phyloP scores from a whole-genome alignment of 2,797 vertebrate genomes.

The Oreonectes daqikongensis region DNA sequence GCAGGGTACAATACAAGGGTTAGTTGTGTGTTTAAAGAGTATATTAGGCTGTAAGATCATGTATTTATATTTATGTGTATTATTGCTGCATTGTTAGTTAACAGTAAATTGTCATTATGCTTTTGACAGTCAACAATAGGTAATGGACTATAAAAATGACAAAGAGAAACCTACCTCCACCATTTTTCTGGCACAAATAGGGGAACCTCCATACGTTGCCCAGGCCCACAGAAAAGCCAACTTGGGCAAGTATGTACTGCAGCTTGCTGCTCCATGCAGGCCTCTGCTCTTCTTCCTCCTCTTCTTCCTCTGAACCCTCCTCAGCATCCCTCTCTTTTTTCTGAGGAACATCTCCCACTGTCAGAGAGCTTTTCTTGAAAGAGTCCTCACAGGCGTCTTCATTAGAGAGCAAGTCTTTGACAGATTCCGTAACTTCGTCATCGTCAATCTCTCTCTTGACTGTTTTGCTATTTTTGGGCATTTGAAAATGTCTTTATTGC shows the following conservation, averaged over 20 bases:
- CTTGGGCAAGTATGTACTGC: constrained; percentile 97
- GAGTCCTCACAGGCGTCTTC: constrained; percentile 91
- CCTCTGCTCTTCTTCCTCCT: constrained; percentile 86
- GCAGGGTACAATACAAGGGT: too few species aligned
- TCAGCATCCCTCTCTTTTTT: constrained; percentile 76
- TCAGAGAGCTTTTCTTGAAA: constrained; percentile 93
- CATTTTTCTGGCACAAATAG: constrained; percentile 98
- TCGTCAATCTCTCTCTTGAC: constrained; percentile 95
- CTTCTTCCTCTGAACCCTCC: constrained; percentile 76
- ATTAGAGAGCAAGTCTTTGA: constrained; percentile 96
- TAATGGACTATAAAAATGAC: too few species aligned
- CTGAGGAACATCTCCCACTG: constrained; percentile 78
- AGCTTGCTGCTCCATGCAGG: constrained; percentile 97
- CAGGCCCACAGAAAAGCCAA: constrained; percentile 97
- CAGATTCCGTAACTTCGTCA: constrained; percentile 94
- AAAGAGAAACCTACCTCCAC: constrained; percentile 86
- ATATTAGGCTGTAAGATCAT: background rate
- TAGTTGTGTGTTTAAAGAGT: background rate
- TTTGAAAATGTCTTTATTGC: constrained; percentile 68
- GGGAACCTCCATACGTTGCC: constrained; percentile 99
- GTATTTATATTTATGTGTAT: too few species aligned
- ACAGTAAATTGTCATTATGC: background rate
- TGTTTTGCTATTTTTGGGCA: constrained; percentile 98
- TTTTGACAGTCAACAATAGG: too few species aligned
- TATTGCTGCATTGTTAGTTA: background rate